These are phyloP conservation scores for Gadopsis marmoratus DNA, from an alignment of 2,797 vertebrate species.

Conservation along the genomic window DNA sequence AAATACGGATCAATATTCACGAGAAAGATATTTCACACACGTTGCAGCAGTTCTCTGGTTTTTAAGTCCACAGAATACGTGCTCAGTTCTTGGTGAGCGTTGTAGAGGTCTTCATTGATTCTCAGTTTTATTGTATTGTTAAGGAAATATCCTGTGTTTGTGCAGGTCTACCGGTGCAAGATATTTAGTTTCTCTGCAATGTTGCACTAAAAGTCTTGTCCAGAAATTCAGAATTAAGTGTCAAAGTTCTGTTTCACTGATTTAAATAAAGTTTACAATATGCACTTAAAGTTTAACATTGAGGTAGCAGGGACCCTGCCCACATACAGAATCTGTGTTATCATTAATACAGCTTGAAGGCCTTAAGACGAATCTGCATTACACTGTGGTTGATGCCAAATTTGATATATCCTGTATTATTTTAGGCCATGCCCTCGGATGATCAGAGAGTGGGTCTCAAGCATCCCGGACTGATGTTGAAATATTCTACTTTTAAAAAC, in stretches of 20 bases:
- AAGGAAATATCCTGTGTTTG: background rate
- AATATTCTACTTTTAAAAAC: slow-evolving; percentile 99
- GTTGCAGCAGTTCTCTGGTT: background rate
- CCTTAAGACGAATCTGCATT: background rate
- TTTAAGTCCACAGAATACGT: background rate
- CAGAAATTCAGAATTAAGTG: background rate
- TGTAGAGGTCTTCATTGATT: background rate
- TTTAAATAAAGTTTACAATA: background rate
- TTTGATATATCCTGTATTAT: slow-evolving; percentile 16
- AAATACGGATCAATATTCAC: background rate
- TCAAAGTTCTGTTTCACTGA: background rate
- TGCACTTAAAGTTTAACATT: background rate
- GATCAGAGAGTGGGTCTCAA: slow-evolving; percentile 95
- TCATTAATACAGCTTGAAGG: background rate
- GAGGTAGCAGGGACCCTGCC: background rate
- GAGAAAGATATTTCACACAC: background rate
- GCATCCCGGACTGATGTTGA: slow-evolving; percentile 96
- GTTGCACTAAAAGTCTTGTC: background rate
- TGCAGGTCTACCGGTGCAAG: background rate
- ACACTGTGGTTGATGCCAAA: background rate
- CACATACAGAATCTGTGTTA: background rate
- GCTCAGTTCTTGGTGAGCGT: background rate
- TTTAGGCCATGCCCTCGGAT: slow-evolving; percentile 91
- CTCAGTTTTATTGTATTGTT: background rate
- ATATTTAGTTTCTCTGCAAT: background rate